Percentiles rank a stretch among this genome's conserved stretches.
Evolutionary conservation across 2,797 vertebrate species (phyloP).

Genomic region (Tragopan temminckii): DNA sequence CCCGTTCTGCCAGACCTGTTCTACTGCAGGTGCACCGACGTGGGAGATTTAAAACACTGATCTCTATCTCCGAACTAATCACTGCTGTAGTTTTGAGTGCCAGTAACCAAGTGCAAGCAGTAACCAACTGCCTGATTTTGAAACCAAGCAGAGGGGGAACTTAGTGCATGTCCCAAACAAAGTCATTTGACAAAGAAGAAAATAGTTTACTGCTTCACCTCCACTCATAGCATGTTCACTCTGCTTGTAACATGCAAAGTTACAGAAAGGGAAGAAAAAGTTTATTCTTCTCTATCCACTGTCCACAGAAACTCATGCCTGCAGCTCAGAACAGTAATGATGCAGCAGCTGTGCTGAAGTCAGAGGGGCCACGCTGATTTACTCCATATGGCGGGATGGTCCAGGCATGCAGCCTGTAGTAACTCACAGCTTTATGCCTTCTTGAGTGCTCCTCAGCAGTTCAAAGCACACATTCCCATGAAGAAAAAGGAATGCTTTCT

Average conservation of each 20-base stretch:
- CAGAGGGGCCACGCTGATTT: background rate
- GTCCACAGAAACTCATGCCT: background rate
- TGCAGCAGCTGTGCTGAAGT: constrained; percentile 24
- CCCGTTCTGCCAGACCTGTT: background rate
- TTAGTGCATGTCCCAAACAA: background rate
- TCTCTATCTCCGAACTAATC: constrained; percentile 24
- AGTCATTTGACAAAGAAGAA: constrained; percentile 5
- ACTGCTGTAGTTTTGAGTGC: constrained; percentile 21
- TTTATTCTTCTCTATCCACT: background rate
- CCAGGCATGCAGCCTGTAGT: constrained; percentile 5
- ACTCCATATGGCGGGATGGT: background rate
- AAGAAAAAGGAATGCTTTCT: background rate
- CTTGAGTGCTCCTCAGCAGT: constrained; percentile 16
- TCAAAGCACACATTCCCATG: background rate
- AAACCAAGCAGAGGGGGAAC: constrained; percentile 9
- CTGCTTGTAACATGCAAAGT: background rate
- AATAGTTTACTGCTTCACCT: constrained; percentile 2
- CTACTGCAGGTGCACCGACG: background rate
- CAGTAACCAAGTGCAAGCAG: background rate
- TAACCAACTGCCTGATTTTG: constrained; percentile 39
- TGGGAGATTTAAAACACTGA: background rate
- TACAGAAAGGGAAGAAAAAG: background rate
- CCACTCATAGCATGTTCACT: background rate
- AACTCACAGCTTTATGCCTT: constrained; percentile 27
- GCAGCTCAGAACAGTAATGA: background rate